Percentiles rank a stretch among this genome's conserved stretches.
These are phyloP conservation scores for Brenthis ino DNA, from an alignment of 2,888 invertebrate genomes.

Conservation along the genomic window DNA sequence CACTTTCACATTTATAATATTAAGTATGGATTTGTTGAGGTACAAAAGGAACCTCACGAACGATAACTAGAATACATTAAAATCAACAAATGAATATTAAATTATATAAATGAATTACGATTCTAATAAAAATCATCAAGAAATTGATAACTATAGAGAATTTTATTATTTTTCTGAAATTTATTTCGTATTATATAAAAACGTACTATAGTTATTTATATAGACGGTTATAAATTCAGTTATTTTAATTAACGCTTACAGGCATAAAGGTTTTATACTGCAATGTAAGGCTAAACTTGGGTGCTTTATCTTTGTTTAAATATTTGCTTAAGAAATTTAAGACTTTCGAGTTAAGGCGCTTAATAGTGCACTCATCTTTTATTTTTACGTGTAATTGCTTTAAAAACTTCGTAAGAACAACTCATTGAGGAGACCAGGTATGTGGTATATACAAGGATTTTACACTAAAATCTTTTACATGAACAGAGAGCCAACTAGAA, in stretches of 20 bases:
- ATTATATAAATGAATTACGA: too few relatives aligned
- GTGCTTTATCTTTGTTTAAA: slow-evolving; percentile 36
- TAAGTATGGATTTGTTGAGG: too few relatives aligned
- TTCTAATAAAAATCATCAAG: not conserved
- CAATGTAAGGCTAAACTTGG: slow-evolving; percentile 13
- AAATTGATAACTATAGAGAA: not conserved
- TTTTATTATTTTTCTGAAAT: not conserved
- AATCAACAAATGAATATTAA: too few relatives aligned
- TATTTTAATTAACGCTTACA: slow-evolving; percentile 25
- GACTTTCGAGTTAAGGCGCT: slow-evolving; percentile 31
- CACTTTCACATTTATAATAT: too few relatives aligned
- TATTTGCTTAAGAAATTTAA: slow-evolving; percentile 35
- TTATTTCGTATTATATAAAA: slow-evolving; percentile 5
- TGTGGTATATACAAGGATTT: slow-evolving; percentile 55
- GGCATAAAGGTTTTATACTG: slow-evolving; percentile 5
- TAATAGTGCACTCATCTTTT: slow-evolving; percentile 36
- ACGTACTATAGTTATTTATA: not conserved
- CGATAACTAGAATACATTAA: too few relatives aligned
- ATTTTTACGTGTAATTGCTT: slow-evolving; percentile 41
- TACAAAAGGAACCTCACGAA: too few relatives aligned
- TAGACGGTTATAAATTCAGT: slow-evolving; percentile 17
- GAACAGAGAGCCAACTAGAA: slow-evolving; percentile 10
- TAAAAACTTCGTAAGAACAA: slow-evolving; percentile 34
- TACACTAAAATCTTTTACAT: slow-evolving; percentile 40
- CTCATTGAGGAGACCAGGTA: slow-evolving; percentile 35